Evolutionary conservation across 2,113 vertebrate genomes (phyloP).

Genomic region (Hoplias malabaricus): DNA sequence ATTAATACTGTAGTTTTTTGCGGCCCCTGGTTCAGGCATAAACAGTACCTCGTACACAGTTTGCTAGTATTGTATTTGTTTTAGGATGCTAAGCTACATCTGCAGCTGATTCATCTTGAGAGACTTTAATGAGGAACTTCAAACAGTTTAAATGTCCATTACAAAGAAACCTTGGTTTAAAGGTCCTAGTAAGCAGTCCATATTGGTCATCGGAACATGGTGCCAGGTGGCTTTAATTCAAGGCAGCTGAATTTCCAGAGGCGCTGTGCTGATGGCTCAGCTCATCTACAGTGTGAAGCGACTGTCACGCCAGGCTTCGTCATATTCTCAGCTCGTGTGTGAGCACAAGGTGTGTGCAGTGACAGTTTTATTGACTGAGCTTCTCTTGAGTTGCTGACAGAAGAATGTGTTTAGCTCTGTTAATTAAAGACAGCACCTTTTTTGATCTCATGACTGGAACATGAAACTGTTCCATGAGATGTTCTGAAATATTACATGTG

Average conservation of each 20-base stretch:
- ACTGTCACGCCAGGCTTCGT: conserved; percentile 70
- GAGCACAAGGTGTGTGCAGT: conserved; percentile 33
- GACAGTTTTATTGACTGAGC: conserved; percentile 39
- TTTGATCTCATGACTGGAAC: conserved; percentile 33
- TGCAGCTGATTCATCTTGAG: conserved; percentile 82
- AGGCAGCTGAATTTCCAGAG: conserved; percentile 90
- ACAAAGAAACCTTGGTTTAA: conserved; percentile 83
- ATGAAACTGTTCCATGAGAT: conserved; percentile 24
- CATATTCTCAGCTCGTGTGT: conserved; percentile 46
- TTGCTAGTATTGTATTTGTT: conserved; percentile 72
- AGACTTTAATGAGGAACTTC: conserved; percentile 87
- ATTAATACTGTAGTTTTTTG: too few relatives aligned
- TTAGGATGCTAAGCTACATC: conserved; percentile 72
- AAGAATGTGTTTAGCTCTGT: conserved; percentile 44
- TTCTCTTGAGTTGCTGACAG: conserved; percentile 15
- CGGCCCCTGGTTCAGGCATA: too few relatives aligned
- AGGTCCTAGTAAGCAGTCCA: conserved; percentile 83
- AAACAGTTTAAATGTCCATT: conserved; percentile 90
- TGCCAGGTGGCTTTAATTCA: conserved; percentile 92
- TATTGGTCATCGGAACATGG: conserved; percentile 82
- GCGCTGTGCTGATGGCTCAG: conserved; percentile 82
- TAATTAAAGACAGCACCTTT: conserved; percentile 44
- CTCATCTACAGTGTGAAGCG: conserved; percentile 81
- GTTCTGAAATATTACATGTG: neutral
- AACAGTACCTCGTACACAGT: conserved; percentile 52